phyloP scores from a whole-genome alignment of 2,113 vertebrate genomes.

The Nipponia nippon region DNA sequence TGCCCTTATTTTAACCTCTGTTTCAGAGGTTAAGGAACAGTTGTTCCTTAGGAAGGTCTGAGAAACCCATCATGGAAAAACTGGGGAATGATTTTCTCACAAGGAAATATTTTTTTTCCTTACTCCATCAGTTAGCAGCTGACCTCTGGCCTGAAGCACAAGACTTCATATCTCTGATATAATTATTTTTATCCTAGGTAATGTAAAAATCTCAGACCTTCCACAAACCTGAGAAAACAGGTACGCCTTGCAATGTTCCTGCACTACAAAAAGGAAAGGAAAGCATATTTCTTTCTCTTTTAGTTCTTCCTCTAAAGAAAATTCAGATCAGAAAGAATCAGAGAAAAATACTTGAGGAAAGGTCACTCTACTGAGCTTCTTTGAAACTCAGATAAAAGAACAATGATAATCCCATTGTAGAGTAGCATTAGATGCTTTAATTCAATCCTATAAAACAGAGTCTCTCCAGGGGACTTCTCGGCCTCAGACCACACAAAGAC shows the following conservation, averaged over 20 bases:
- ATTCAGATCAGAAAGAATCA: not conserved
- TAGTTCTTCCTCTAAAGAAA: not conserved
- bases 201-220: not conserved
- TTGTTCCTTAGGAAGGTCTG: not conserved
- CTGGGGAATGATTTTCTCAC: not conserved
- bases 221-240: not conserved
- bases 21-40: not conserved
- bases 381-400: not conserved
- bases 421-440: not conserved
- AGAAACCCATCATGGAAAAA: not conserved
- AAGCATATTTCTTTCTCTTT: not conserved
- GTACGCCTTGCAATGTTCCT: not conserved
- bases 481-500: not conserved
- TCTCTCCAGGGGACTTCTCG: not conserved
- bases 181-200: not conserved
- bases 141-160: not conserved
- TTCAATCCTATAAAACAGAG: not conserved
- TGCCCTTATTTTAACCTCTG: not conserved
- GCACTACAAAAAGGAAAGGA: not conserved
- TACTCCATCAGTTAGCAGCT: not conserved
- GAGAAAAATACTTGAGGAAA: slow-evolving; percentile 3
- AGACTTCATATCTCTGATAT: not conserved
- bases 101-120: not conserved
- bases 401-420: not conserved
- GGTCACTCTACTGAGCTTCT: not conserved